Evolutionary conservation across 2,797 vertebrate species (phyloP), one percentile per base, ranked within the genome.

Genomic region (Allobates femoralis): DNA sequence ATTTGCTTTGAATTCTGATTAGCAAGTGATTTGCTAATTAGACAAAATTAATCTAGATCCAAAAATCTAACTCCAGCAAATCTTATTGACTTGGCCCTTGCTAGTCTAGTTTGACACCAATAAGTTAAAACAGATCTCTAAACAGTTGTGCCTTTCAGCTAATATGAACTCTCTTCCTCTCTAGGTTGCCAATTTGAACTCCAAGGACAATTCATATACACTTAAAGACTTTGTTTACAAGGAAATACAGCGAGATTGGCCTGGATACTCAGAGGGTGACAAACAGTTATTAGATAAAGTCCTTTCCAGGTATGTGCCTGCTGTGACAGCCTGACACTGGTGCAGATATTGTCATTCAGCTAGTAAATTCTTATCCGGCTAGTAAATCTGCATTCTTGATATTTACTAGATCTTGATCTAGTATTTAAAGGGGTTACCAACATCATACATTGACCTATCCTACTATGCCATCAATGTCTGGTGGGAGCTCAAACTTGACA

Each of bases 211-310:
- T 90, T 94, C 96, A 0, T 99, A 96, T 82, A 94, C 94, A 3
- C 89, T 99, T 90, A 99, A 97, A 93, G 96, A 97, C 89, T 97
- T 95, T 90, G 87, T 97, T 16, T 98, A 95, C 92, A 96, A 96
- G 79, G 96, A 97, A 2, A 90, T 99, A 87, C 96, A 96, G 19
- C 94, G 94, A 84, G 95, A 98, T 84, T 99, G 97, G 97, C 97
- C 96, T 19, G 97, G 97, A 51, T 99, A 99, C 91, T 95, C 67
- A 71, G 96, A 98, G 81, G 91, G 90, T 64, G 97, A 99, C 26
- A 96, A 95, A 82, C 88, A 93, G 79, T 94, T 96, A 85, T 88
- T 97, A 90, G 95, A 97, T 76, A 89, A 94, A 79, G 93, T 96
- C 88, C 91, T 98, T 74, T 91, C 95, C 89, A 95, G 96, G 96